phyloP scores from a whole-genome alignment of 2,113 vertebrate species.

The Anthoscopus minutus region DNA sequence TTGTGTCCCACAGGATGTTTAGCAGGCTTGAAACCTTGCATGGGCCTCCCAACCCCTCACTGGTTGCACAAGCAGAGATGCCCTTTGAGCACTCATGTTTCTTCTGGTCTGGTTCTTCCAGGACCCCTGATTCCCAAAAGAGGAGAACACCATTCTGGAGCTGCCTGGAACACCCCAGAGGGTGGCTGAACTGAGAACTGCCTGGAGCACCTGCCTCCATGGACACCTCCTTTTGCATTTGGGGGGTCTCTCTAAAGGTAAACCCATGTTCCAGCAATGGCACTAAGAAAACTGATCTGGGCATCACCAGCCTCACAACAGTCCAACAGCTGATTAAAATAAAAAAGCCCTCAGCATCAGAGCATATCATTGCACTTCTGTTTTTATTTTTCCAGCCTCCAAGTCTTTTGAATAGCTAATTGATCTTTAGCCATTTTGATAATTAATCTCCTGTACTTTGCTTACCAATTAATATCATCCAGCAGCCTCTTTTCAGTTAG shows the following conservation, averaged over 20 bases:
- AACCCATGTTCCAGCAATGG: neutral
- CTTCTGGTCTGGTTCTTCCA: neutral
- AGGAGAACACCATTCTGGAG: neutral
- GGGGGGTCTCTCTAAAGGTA: neutral
- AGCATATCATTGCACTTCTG: neutral
- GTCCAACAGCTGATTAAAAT: neutral
- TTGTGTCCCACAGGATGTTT: neutral
- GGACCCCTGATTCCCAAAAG: fast-evolving
- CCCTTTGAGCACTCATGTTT: neutral
- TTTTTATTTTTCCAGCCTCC: neutral
- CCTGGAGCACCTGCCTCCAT: neutral
- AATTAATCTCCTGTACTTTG: neutral
- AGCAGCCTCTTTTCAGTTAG: neutral
- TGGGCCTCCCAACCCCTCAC: neutral
- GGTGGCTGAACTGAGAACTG: neutral
- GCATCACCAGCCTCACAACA: neutral
- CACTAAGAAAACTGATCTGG: neutral
- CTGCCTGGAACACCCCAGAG: neutral
- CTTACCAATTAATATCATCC: neutral
- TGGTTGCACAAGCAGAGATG: neutral
- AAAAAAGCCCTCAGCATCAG: neutral
- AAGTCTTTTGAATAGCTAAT: neutral
- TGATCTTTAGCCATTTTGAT: neutral
- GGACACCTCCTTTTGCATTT: neutral
- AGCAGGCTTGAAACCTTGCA: fast-evolving